Evolutionary conservation across 2,888 invertebrate species (phyloP), one percentile per base, ranked within the genome.

Genomic region (Aporophyla lueneburgensis): DNA sequence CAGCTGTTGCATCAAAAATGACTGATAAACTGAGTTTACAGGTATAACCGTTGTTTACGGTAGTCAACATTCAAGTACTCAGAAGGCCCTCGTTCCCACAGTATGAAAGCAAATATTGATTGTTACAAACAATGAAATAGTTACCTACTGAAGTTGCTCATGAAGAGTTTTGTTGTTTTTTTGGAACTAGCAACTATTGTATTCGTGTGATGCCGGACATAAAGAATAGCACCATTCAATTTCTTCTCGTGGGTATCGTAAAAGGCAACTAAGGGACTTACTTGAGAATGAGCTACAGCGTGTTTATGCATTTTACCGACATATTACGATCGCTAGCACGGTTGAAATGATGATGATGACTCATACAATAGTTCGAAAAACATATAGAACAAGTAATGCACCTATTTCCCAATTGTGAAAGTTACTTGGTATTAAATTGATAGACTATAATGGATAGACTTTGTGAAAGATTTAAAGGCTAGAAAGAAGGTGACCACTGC

Each of bases 31-130:
- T 14, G 51, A 66, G 21, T 49, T 46, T 40, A 56, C 40, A 3
- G 2, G 12, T 27, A 56, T 5, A n/a, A 12, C 1, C n/a, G 19
- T 12, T 33, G 72, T 71, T 78, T 75, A 80, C 84, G 87, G 85
- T 86, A 86, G 78, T 83, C 83, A 84, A 89, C 83, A 86, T 85
- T 82, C 71, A 83, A 86, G 80, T 87, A 87, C 86, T 74, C 59
- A 73, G 85, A 88, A 90, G 76, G 87, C 86, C 78, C 80, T 71
- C 71, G 67, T 91, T 90, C 90, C 87, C 91, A 90, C 89, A 79
- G 82, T 76, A 79, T 71, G 68, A 85, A 88, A 75, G 81, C 83
- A 91, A 92, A 92, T 87, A 89, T 91, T 91, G 88, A 89, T 86
- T 74, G 65, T 78, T 74, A 71, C 79, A 62, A 83, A 89, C 89